Base-by-base conservation (phyloP, 2,888 invertebrate genomes). In the Noctua janthina region DNA sequence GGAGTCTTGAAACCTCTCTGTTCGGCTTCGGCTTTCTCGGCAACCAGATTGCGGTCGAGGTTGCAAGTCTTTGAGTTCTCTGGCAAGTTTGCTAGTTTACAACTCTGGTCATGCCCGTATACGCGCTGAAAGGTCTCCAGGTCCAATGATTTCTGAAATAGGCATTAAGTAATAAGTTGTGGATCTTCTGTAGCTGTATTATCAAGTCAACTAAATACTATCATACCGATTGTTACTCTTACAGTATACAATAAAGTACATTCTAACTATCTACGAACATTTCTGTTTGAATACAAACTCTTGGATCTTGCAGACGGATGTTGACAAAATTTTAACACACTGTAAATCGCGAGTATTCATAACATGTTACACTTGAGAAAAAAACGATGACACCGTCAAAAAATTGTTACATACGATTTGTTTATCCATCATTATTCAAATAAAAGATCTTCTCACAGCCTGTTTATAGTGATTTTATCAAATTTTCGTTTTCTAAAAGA, bases 91-190 rank as follows among this genome's bases (percentile, higher is more conserved):
- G 77, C 79, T 64, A 94, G 74, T 70, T 90, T 71, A 4, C 92
- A 89, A 79, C 91, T 92, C 78, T 91, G 83, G 72, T 89, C 85
- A 87, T 90, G 91, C 3, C 93, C 93, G 59, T 91, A 87, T 73
- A 92, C 91, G 1, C 87, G 85, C 85, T 96, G 96, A 90, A 92
- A 96, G 78, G 85, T 85, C 86, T 96, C 95, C 83, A 96, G 84
- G 54, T 92, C 92, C 80, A 96, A 75, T 0, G 95, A 94, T 85
- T 95, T 93, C 96, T 96, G 92, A 5, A 79, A 73, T 15, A 83
- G 20, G 10, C n/a, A 54, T 69, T 15, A 13, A 29, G 46, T 17
- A 76, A 35, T 46, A 5, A 46, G 17, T 13, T 35, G 10, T 7
- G 13, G 64, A 39, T 20, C 7, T 64, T 64, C 20, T 66, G 66